Evolutionary conservation across 1,140 invertebrate genomes (phyloP).

Genomic region (Muscidifurax raptorellus): DNA sequence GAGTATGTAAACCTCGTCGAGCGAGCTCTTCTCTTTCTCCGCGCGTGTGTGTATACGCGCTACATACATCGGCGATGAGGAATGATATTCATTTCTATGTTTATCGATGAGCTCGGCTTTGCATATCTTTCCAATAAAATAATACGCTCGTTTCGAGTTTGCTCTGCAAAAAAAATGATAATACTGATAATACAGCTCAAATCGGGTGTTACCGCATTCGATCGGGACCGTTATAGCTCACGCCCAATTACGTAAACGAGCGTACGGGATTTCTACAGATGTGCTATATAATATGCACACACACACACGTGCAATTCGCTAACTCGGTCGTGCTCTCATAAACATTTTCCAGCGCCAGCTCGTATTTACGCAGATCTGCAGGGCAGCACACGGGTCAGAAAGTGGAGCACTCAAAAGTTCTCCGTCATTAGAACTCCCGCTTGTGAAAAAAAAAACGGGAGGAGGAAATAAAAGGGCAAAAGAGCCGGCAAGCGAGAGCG

Average conservation of each 20-base stretch:
- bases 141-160: conserved; percentile 9
- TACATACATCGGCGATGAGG: background rate
- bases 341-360: background rate
- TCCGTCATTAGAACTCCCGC: conserved; percentile 34
- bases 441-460: background rate
- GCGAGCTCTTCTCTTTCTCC: background rate
- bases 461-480: background rate
- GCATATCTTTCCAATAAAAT: conserved; percentile 2
- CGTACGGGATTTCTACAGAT: background rate
- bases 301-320: too few species aligned
- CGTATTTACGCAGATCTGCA: background rate
- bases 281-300: too few species aligned
- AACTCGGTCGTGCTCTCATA: too few species aligned
- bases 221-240: background rate
- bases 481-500: background rate
- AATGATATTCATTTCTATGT: conserved; percentile 33
- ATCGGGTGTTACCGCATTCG: too few species aligned
- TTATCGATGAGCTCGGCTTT: conserved; percentile 2
- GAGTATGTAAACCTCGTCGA: conserved; percentile 48
- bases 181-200: too few species aligned
- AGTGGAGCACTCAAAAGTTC: conserved; percentile 22
- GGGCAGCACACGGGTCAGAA: background rate
- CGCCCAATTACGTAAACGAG: background rate
- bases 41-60: background rate
- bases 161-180: too few species aligned